Evolutionary conservation across 2,797 vertebrate genomes (phyloP).

Genomic region (Melanitta fusca): DNA sequence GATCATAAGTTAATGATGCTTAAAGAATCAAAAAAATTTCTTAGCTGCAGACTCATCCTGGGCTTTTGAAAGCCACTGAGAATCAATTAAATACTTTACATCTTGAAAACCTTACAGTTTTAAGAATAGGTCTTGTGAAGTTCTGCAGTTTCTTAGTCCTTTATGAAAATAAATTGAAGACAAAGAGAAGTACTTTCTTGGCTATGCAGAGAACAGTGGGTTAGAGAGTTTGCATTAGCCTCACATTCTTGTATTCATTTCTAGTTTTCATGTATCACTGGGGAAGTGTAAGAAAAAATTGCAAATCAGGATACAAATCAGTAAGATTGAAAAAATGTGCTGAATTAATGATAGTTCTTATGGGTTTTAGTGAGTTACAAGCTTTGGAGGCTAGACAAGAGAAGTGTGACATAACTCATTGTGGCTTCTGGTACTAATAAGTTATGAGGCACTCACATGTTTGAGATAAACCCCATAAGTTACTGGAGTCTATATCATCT

Average conservation of each 20-base stretch:
- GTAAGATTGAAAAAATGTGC: conserved; percentile 53
- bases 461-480: conserved; percentile 74
- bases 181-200: background rate
- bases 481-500: conserved; percentile 73
- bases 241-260: conserved; percentile 51
- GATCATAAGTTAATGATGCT: background rate
- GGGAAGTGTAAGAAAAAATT: conserved; percentile 57
- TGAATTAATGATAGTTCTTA: conserved; percentile 73
- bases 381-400: conserved; percentile 63
- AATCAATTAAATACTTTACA: background rate
- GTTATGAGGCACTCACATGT: conserved; percentile 59
- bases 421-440: conserved; percentile 73
- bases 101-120: background rate
- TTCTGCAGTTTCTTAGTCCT: background rate
- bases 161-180: background rate
- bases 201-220: background rate
- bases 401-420: conserved; percentile 72
- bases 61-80: background rate
- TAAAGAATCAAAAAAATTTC: background rate
- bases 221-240: conserved; percentile 42
- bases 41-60: background rate
- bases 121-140: background rate
- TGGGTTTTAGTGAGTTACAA: conserved; percentile 68
- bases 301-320: conserved; percentile 54
- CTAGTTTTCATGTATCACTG: conserved; percentile 63